Base-by-base conservation (phyloP, 2,797 vertebrate species). In the Mormyrus hasselquistii region DNA sequence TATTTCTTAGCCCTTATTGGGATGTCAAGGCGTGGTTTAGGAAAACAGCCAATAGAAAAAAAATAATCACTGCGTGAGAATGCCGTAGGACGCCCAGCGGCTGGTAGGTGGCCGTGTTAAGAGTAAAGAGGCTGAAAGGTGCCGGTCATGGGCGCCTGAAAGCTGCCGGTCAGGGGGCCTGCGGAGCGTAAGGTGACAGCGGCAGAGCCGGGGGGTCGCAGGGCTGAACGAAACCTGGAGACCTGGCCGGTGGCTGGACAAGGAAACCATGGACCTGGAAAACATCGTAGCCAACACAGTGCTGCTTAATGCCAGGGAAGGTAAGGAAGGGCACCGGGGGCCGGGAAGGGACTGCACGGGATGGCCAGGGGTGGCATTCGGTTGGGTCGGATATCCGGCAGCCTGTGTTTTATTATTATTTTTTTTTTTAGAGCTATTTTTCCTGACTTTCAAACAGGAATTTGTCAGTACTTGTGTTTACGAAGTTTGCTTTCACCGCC, bases 281-380 rank as follows among this genome's bases (percentile, higher is more conserved):
- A 86, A 86, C 25, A 86, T 86, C 50, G 50, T 86, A 25, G 85
- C 85, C 85, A 86, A 86, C 52, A 86, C n/a, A 29, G 85, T 86
- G 7, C 85, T 86, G 2, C 85, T 86, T 29, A 55, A 57, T 38
- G 85, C 85, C 50, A 55, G 85, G 12, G 85, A 86, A 86, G 85
- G 85, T 86, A 55, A 53, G 85, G 29, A 57, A 38, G 16, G 6
- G 50, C 14, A 50, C 1, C 0, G 47, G 41, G 19, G 7, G 19
- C 41, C 1, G 19, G 44, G 9, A 47, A 82, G 19, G 19, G 76
- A 12, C 6, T 8, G 2, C 59, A 22, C 7, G 2, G 2, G 9
- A 9, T 62, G n/a, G 8, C 25, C 0, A 1, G n/a, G 79, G 9
- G n/a, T 16, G 79, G 8, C 41, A 83, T 49, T 83, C 41, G 16